These are phyloP conservation scores for Acanthisitta chloris DNA, from an alignment of 2,113 vertebrate genomes.

Conservation along the genomic window DNA sequence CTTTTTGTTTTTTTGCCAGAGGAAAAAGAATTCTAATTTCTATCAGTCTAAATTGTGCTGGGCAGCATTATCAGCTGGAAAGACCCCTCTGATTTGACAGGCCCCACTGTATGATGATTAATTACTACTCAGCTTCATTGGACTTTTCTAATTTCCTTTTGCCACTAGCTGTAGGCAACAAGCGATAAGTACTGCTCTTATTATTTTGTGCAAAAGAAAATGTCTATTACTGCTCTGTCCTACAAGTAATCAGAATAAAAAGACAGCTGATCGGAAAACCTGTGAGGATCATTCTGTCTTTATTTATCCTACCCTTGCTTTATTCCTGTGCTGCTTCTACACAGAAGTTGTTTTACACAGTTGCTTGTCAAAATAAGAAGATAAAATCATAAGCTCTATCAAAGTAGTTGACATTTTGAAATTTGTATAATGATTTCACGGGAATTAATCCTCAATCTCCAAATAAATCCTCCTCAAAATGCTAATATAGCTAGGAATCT, in stretches of 20 bases:
- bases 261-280: slow-evolving; percentile 70
- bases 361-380: slow-evolving; percentile 78
- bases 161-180: slow-evolving; percentile 92
- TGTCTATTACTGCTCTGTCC: slow-evolving; percentile 79
- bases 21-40: slow-evolving; percentile 95
- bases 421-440: slow-evolving; percentile 76
- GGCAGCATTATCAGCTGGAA: slow-evolving; percentile 97
- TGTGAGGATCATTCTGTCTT: slow-evolving; percentile 66
- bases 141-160: slow-evolving; percentile 90
- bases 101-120: slow-evolving; percentile 96
- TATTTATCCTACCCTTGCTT: slow-evolving; percentile 63
- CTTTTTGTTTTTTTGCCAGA: slow-evolving; percentile 79
- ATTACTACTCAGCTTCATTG: slow-evolving; percentile 95
- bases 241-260: slow-evolving; percentile 78
- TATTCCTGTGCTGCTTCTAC: slow-evolving; percentile 25
- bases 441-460: slow-evolving; percentile 71
- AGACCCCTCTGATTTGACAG: slow-evolving; percentile 95
- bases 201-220: slow-evolving; percentile 94
- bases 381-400: slow-evolving; percentile 77
- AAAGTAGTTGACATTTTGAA: slow-evolving; percentile 76
- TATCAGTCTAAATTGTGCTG: slow-evolving; percentile 95
- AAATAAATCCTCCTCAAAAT: slow-evolving; percentile 69
- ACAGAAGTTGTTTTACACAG: slow-evolving; percentile 70
- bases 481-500: slow-evolving; percentile 67
- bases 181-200: slow-evolving; percentile 93